Conservation (phyloP, 2,797 vertebrate genomes). For the Hydrocynus forskahlii region DNA sequence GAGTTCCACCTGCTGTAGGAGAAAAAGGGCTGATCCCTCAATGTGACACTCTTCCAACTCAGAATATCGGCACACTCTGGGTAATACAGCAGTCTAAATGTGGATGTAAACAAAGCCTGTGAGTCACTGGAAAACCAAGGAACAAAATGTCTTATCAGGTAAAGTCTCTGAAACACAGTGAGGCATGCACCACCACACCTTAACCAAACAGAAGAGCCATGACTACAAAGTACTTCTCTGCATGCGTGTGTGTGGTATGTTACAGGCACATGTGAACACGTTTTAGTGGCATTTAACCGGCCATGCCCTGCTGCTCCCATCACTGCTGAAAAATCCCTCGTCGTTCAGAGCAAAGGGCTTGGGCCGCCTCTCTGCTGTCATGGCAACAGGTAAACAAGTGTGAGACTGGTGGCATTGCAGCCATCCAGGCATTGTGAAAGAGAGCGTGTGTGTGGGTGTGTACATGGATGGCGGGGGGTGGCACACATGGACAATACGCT, state of each 20-base stretch:
- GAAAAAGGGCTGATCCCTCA: no score
- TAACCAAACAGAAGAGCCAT: constrained; percentile 47
- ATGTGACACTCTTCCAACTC: no score
- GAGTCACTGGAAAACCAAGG: not conserved
- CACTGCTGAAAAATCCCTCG: constrained; percentile 60
- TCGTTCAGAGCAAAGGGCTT: constrained; percentile 66
- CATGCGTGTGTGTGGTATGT: constrained; percentile 30
- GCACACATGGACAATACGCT: constrained; percentile 17
- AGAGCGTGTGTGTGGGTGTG: constrained; percentile 29
- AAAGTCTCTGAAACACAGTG: constrained; percentile 43
- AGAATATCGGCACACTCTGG: no score
- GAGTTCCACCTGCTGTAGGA: no score
- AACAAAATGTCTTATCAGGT: constrained; percentile 30
- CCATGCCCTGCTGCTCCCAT: constrained; percentile 61
- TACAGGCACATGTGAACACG: constrained; percentile 33
- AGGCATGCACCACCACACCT: constrained; percentile 39
- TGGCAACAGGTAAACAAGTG: constrained; percentile 76
- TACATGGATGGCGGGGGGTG: constrained; percentile 3
- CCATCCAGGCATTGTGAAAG: constrained; percentile 56
- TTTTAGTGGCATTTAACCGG: constrained; percentile 45
- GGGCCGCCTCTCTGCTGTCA: constrained; percentile 67
- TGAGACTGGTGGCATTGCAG: constrained; percentile 59
- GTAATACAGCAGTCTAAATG: no score
- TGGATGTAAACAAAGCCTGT: not conserved
- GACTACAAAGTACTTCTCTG: constrained; percentile 16